Conservation (phyloP, 2,888 invertebrate genomes). For the Bombyx huttoni region DNA sequence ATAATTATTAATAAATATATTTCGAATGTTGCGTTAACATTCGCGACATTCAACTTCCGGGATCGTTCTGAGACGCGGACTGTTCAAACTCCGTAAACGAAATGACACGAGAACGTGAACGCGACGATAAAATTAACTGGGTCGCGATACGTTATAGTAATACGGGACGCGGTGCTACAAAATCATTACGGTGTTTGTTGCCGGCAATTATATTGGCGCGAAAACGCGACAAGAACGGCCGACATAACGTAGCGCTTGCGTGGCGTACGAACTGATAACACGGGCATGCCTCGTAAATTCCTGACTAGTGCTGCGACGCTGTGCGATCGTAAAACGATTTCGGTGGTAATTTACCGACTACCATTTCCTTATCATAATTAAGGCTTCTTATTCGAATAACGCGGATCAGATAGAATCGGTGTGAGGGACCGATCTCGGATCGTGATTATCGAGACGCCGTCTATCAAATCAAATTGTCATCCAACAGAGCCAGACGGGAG, state of each 20-base stretch:
- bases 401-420: slow-evolving; percentile 11
- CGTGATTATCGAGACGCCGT: slow-evolving; percentile 40
- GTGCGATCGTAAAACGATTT: neutral
- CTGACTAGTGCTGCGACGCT: neutral
- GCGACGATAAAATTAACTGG: neutral
- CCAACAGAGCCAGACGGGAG: slow-evolving; percentile 41
- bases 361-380: neutral
- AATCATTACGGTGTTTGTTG: slow-evolving; percentile 15
- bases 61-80: neutral
- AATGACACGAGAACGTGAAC: neutral
- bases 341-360: neutral
- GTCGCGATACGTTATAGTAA: slow-evolving; percentile 5
- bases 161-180: slow-evolving; percentile 11
- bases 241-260: slow-evolving; percentile 12
- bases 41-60: neutral
- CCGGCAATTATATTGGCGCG: slow-evolving; percentile 35
- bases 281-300: neutral
- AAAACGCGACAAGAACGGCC: slow-evolving; percentile 31
- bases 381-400: neutral
- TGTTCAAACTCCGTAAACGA: neutral
- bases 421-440: slow-evolving; percentile 19
- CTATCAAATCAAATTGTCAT: slow-evolving; percentile 64
- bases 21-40: neutral
- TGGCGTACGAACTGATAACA: slow-evolving; percentile 11
- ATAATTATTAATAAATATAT: neutral